Conservation (phyloP, 2,113 vertebrate species). For the Passer montanus region DNA sequence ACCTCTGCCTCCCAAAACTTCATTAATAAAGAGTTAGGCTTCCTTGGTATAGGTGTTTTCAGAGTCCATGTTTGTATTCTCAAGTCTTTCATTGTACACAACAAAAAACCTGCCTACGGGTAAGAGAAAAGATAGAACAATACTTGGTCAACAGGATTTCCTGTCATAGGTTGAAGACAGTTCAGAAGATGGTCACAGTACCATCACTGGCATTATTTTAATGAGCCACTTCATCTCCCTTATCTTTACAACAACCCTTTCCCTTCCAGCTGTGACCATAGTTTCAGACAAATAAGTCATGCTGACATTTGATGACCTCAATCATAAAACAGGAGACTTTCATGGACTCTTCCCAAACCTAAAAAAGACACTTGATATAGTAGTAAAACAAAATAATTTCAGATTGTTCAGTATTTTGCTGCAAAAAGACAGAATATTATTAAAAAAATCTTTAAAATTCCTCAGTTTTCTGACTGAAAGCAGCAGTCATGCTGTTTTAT, state of each 20-base stretch:
- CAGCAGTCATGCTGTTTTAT: neutral
- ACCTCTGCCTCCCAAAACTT: accelerated
- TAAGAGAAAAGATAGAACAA: neutral
- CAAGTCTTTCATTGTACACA: neutral
- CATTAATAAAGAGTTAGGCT: neutral
- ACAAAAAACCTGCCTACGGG: neutral
- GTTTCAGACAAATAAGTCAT: neutral
- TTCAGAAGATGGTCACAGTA: neutral
- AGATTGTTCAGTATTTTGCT: neutral
- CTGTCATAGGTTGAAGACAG: neutral
- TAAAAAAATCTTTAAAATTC: neutral
- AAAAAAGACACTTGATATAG: neutral
- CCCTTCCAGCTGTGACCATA: neutral
- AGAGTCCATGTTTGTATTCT: neutral
- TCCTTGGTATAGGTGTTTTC: neutral
- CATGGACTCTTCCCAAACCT: neutral
- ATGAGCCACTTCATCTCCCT: neutral
- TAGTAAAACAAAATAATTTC: neutral
- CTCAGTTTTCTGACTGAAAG: neutral
- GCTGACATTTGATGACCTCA: neutral
- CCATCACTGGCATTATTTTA: neutral
- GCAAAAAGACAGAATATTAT: neutral
- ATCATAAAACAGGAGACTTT: neutral
- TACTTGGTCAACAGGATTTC: neutral
- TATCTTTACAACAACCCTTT: neutral